Evolutionary conservation across 2,113 vertebrate genomes (phyloP), one percentile per base, ranked within the genome.

Genomic region (Perca flavescens): DNA sequence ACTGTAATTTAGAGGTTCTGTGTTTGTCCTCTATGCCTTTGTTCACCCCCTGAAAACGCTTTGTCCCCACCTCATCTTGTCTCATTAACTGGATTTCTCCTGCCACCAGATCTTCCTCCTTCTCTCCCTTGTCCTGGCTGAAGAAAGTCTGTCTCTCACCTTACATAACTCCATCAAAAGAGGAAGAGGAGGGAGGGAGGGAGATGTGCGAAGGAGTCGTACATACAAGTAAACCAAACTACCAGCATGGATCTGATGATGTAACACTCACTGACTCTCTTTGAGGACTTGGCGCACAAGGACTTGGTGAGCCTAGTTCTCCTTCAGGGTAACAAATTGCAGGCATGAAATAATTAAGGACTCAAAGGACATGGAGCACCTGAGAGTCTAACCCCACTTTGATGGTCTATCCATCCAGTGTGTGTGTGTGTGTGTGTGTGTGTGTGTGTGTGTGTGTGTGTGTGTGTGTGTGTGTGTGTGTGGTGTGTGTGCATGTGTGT

Each of bases 321-420:
- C 28, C 65, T 82, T 72, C 52, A 77, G 17, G 9, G 68, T 77
- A 67, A 79, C 74, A 79, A 75, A 82, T 80, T 19, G 22, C 66
- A 79, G 47, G 76, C 85, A 19, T 82, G 71, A 49, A 86, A 79
- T 83, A 88, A 89, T 79, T 83, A 77, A 79, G 54, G 78, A 79
- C 76, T 89, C 79, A 76, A 58, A 90, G 80, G 87, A 84, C 70
- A 70, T 17, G 0, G 3, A 67, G 66, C 50, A 80, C 72, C 78
- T 63, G 10, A 69, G 74, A 88, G 79, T 77, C 57, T 77, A 74
- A 79, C 64, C 80, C 40, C 66, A 66, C 40, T 61, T 67, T 70
- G 16, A 73, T 49, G 22, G 56, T 86, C 73, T 36, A 74, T 86
- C 70, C 62, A 82, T 86, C 58, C 21, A 46, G 11, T 28, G 28